These are phyloP conservation scores for Baryphthengus martii DNA, from an alignment of 2,113 vertebrate species.

Conservation along the genomic window DNA sequence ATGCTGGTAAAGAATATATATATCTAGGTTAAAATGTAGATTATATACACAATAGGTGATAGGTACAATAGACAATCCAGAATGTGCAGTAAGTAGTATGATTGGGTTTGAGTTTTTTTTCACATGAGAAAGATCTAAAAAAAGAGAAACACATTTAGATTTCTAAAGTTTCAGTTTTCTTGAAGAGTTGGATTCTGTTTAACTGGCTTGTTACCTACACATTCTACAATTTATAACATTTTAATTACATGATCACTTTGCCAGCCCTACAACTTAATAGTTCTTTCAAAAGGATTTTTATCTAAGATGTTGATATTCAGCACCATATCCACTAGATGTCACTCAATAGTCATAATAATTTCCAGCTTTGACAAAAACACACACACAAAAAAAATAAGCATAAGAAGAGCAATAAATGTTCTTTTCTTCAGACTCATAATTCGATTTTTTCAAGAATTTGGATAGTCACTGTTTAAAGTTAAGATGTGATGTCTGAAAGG, in stretches of 20 bases:
- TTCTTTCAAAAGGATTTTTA: not conserved
- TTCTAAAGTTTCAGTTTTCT: not conserved
- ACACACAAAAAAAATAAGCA: not conserved
- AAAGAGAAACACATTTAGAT: not conserved
- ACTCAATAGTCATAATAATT: slow-evolving; percentile 37
- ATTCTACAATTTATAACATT: not conserved
- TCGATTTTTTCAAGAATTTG: not conserved
- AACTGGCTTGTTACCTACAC: not conserved
- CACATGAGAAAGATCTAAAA: not conserved
- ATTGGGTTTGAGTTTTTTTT: not conserved
- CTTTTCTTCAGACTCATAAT: not conserved
- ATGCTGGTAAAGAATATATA: not conserved
- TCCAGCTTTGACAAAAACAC: not conserved
- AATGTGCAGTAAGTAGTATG: not conserved
- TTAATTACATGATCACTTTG: fast-evolving
- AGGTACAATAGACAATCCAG: not conserved
- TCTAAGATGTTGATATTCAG: not conserved
- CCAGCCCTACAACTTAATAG: not conserved
- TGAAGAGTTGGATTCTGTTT: not conserved
- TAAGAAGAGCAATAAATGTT: not conserved
- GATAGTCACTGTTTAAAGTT: not conserved
- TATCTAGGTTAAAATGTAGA: not conserved
- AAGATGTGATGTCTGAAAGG: not conserved
- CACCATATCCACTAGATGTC: slow-evolving; percentile 72
- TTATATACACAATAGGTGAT: not conserved